Conservation (phyloP, 2,113 vertebrate genomes). For the Gavialis gangeticus region DNA sequence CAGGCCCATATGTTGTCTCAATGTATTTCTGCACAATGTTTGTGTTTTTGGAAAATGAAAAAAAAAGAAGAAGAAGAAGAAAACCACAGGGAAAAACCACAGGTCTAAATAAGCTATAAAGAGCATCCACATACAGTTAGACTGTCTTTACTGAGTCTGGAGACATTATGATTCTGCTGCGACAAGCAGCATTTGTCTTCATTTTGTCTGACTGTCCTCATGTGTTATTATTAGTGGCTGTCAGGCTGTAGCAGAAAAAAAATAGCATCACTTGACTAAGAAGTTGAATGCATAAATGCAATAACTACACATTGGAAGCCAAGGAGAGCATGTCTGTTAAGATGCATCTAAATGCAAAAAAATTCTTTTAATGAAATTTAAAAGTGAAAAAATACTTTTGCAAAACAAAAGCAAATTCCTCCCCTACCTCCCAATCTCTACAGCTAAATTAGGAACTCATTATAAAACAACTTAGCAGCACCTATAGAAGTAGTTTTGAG, state of each 20-base stretch:
- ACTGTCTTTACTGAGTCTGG: constrained; percentile 87
- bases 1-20: constrained; percentile 87
- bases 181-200: constrained; percentile 97
- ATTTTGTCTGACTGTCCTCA: constrained; percentile 98
- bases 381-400: constrained; percentile 74
- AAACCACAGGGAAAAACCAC: constrained; percentile 79
- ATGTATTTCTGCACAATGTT: constrained; percentile 85
- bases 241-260: constrained; percentile 87
- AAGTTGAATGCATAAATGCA: constrained; percentile 88
- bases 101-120: constrained; percentile 89
- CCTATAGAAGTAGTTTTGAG: constrained; percentile 73
- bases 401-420: constrained; percentile 63
- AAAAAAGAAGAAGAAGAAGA: neutral
- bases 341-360: constrained; percentile 70
- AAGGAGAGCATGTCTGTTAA: constrained; percentile 73
- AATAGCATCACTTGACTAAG: constrained; percentile 89
- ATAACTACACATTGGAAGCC: constrained; percentile 78
- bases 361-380: constrained; percentile 69
- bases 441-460: constrained; percentile 77
- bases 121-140: constrained; percentile 88
- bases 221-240: constrained; percentile 99
- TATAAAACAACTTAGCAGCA: constrained; percentile 78
- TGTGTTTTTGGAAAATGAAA: constrained; percentile 70
- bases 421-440: constrained; percentile 68
- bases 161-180: constrained; percentile 95